Conservation (phyloP, 2,113 vertebrate genomes). For the Beaufortia kweichowensis region DNA sequence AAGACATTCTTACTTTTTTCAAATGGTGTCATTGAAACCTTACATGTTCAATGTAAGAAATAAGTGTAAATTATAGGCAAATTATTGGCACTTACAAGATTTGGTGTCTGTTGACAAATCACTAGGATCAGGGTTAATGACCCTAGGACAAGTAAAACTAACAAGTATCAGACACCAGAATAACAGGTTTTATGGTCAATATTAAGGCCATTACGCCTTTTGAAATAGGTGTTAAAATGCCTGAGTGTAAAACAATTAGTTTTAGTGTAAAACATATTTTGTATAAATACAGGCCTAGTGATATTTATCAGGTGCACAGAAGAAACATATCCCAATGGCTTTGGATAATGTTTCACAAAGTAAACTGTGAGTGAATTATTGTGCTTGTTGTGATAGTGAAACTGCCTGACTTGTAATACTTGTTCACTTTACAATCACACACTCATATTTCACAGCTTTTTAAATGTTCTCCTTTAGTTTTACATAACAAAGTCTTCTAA, state of each 20-base stretch:
- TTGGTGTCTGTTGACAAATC: slow-evolving; percentile 1
- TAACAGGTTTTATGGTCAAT: not conserved
- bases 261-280: slow-evolving; percentile 28
- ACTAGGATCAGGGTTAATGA: not conserved
- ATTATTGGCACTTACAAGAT: not conserved
- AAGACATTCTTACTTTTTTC: slow-evolving; percentile 3
- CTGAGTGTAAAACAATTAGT: not conserved
- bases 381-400: slow-evolving; percentile 5
- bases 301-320: not conserved
- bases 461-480: slow-evolving; percentile 36
- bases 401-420: slow-evolving; percentile 30
- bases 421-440: slow-evolving; percentile 57
- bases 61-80: not conserved
- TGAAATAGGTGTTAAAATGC: slow-evolving; percentile 4
- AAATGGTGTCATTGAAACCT: slow-evolving; percentile 11
- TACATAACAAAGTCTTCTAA: slow-evolving; percentile 50
- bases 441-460: slow-evolving; percentile 40
- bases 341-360: not conserved
- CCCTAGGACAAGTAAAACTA: not conserved
- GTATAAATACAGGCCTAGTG: not conserved
- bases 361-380: not conserved
- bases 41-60: not conserved
- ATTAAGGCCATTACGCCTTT: not conserved
- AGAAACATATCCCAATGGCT: not conserved
- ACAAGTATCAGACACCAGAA: not conserved